phyloP scores from a whole-genome alignment of 2,113 vertebrate species.

The Chlorodrepanis virens region DNA sequence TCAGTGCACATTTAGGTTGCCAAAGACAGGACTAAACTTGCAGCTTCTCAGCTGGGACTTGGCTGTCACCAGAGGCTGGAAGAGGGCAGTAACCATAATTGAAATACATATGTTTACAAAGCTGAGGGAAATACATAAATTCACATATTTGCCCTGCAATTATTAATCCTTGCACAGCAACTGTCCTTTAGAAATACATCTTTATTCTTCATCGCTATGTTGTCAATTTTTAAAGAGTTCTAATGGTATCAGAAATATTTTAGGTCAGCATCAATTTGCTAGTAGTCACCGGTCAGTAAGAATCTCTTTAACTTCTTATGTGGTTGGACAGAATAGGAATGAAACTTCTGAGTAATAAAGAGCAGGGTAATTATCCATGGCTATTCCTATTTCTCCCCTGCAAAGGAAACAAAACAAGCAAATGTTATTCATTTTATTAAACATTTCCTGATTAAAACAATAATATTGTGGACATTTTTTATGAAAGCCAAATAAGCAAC shows the following conservation, averaged over 20 bases:
- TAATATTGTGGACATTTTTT: neutral
- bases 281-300: neutral
- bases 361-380: neutral
- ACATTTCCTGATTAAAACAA: neutral
- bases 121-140: neutral
- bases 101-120: neutral
- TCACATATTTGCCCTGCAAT: neutral
- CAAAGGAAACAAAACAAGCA: neutral
- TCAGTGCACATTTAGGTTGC: neutral
- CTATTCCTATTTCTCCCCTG: neutral
- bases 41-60: neutral
- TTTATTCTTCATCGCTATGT: neutral
- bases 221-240: neutral
- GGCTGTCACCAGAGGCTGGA: neutral
- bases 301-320: neutral
- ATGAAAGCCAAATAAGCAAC: neutral
- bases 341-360: neutral
- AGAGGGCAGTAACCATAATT: neutral
- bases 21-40: neutral
- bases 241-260: neutral
- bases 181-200: neutral
- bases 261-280: neutral
- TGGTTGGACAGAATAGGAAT: neutral
- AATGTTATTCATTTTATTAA: neutral
- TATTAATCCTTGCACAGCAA: neutral